These are phyloP conservation scores for Hydropotes inermis DNA, from an alignment of 2,113 vertebrate species.

Conservation along the genomic window DNA sequence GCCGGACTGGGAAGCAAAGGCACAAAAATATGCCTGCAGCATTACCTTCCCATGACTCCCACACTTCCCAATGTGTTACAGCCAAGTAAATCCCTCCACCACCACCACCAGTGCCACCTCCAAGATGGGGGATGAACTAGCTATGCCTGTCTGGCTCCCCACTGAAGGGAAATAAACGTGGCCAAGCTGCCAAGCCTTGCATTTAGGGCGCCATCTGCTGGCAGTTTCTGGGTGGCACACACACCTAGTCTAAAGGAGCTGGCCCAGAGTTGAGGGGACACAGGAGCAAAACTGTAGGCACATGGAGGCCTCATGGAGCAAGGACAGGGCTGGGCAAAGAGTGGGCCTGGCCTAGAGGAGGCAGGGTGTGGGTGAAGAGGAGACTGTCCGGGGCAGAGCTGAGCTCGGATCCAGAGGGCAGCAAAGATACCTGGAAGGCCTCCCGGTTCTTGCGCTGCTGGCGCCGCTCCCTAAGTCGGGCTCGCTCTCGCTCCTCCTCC, in stretches of 20 bases:
- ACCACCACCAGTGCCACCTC: not conserved
- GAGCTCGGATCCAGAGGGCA: not conserved
- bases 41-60: not conserved
- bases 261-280: not conserved
- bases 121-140: not conserved
- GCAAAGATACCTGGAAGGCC: conserved; percentile 80
- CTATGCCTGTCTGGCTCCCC: not conserved
- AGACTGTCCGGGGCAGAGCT: not conserved
- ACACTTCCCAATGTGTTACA: not conserved
- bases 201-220: conserved; percentile 25
- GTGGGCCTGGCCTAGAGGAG: not conserved
- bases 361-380: not conserved
- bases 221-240: not conserved
- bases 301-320: not conserved
- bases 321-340: not conserved
- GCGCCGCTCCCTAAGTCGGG: conserved; percentile 79
- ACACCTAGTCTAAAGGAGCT: not conserved
- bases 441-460: conserved; percentile 85
- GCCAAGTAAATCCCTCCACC: not conserved
- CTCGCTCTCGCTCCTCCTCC: conserved; percentile 80
- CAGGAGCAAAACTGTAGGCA: not conserved
- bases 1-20: not conserved
- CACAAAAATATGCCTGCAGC: not conserved
- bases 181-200: not conserved
- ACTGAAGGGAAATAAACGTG: not conserved